These are phyloP conservation scores for Watersipora subatra DNA, from an alignment of 1,140 invertebrate species.

Conservation along the genomic window DNA sequence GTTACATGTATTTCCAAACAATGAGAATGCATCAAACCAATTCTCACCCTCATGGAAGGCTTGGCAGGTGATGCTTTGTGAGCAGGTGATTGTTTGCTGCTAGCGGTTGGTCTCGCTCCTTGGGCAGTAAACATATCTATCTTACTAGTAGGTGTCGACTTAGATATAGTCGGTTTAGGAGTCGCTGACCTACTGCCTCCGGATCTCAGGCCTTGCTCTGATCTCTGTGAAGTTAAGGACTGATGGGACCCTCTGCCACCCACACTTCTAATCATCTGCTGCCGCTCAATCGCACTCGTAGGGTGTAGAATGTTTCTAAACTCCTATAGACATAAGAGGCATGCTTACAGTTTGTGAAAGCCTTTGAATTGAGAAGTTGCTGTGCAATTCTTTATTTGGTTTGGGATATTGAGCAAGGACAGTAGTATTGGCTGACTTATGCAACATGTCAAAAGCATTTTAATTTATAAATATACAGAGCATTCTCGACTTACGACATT, in stretches of 20 bases:
- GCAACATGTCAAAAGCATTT: too few relatives aligned
- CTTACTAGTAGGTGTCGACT: background rate
- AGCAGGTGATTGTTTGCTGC: background rate
- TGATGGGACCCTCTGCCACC: background rate
- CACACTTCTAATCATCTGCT: background rate
- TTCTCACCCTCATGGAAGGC: background rate
- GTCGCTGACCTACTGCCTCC: background rate
- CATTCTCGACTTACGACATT: too few relatives aligned
- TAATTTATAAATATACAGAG: too few relatives aligned
- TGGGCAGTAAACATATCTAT: background rate
- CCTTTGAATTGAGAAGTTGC: too few relatives aligned
- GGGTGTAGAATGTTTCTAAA: conserved; percentile 1
- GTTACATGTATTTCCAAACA: too few relatives aligned
- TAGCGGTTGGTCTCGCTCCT: background rate
- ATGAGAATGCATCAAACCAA: too few relatives aligned
- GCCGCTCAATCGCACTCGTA: background rate
- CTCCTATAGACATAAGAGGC: background rate
- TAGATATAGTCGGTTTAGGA: background rate
- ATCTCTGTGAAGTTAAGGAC: background rate
- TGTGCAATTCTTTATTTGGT: too few relatives aligned
- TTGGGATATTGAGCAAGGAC: too few relatives aligned
- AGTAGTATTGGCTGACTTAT: too few relatives aligned
- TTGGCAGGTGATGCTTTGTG: background rate
- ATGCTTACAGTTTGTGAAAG: too few relatives aligned
- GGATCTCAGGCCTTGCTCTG: background rate